phyloP scores from a whole-genome alignment of 2,113 vertebrate species.

The Apteryx owenii region DNA sequence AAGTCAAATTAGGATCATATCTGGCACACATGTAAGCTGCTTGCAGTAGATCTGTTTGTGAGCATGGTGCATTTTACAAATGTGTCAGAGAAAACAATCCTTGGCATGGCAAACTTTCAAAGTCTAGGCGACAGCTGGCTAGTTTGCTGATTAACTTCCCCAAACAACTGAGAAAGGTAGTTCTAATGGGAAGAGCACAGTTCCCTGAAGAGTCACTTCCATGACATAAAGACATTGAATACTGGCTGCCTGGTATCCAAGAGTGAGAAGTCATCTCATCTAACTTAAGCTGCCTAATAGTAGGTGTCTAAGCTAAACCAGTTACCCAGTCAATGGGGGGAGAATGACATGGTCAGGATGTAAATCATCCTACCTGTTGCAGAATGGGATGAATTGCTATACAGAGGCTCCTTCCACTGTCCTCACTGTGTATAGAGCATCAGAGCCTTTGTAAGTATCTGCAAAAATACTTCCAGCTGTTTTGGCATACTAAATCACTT shows the following conservation, averaged over 20 bases:
- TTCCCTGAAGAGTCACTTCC: neutral
- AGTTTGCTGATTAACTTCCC: neutral
- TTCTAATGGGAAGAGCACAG: neutral
- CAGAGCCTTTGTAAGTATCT: neutral
- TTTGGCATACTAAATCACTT: neutral
- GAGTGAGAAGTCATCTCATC: no score
- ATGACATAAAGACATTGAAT: neutral
- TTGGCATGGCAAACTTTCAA: neutral
- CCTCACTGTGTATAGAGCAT: neutral
- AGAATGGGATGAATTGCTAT: neutral
- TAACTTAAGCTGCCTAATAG: no score
- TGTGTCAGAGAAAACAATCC: neutral
- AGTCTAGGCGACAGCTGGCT: neutral
- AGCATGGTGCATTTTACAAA: neutral
- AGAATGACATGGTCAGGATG: no score
- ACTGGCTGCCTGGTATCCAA: neutral
- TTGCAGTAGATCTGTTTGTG: neutral
- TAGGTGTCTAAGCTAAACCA: no score
- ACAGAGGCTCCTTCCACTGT: neutral
- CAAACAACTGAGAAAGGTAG: neutral
- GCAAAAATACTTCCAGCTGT: neutral
- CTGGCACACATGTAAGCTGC: neutral
- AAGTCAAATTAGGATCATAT: neutral
- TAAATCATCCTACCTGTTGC: no score
- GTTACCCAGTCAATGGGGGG: no score